Evolutionary conservation across 2,888 invertebrate species (phyloP).

Genomic region (Lepidocyrtoides sp.): DNA sequence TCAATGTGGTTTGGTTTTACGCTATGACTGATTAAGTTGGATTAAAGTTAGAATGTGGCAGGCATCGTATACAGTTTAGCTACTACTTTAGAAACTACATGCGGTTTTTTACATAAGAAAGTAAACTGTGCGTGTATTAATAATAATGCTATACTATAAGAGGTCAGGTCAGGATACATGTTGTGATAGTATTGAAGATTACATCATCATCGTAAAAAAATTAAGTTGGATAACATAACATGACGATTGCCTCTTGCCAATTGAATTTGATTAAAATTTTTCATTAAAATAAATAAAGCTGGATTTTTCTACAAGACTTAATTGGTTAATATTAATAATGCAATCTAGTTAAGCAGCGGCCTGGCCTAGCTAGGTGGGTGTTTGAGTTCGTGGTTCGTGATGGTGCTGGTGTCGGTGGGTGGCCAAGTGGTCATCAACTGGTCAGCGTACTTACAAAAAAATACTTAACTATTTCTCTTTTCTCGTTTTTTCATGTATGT

Average conservation of each 20-base stretch:
- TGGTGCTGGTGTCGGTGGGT: conserved; percentile 3
- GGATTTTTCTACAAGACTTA: background rate
- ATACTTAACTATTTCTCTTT: no score
- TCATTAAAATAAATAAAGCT: conserved; percentile 27
- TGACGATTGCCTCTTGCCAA: background rate
- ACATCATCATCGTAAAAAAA: conserved; percentile 26
- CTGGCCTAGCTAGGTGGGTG: background rate
- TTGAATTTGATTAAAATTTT: conserved; percentile 32
- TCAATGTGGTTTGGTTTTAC: no score
- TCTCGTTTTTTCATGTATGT: no score
- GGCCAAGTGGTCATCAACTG: conserved; percentile 35
- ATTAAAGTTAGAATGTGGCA: no score
- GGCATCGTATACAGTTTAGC: no score
- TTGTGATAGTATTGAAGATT: background rate
- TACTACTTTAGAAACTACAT: no score
- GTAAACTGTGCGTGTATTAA: background rate
- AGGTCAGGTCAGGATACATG: conserved; percentile 44
- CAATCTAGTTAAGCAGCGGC: conserved; percentile 41
- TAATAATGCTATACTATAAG: background rate
- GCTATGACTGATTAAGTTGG: no score
- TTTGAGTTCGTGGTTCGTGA: no score
- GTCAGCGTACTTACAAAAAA: background rate
- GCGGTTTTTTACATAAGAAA: background rate
- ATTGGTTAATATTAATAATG: no score
- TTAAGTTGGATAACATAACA: background rate